Conservation (phyloP, 2,888 invertebrate species). For the Abrostola tripartita region DNA sequence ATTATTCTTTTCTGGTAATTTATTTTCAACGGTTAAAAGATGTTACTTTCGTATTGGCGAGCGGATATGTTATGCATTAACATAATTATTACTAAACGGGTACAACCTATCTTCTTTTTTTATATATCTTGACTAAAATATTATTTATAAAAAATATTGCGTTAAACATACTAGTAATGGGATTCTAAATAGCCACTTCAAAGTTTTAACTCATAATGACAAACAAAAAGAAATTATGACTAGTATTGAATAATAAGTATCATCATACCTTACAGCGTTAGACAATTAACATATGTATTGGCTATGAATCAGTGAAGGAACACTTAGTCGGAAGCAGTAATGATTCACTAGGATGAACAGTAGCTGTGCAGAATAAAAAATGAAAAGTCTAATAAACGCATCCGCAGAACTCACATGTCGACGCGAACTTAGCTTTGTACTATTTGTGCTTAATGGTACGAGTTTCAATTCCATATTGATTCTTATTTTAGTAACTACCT, state of each 20-base stretch:
- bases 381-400: constrained; percentile 28
- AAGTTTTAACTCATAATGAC: constrained; percentile 27
- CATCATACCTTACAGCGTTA: constrained; percentile 23
- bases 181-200: constrained; percentile 2
- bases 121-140: no score
- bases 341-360: constrained; percentile 62
- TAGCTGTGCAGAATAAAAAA: constrained; percentile 44
- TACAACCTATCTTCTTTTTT: no score
- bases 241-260: constrained; percentile 47
- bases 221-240: constrained; percentile 38
- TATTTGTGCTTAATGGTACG: no score
- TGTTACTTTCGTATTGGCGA: constrained; percentile 5
- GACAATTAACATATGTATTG: constrained; percentile 50
- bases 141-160: not conserved
- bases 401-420: constrained; percentile 28
- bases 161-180: not conserved
- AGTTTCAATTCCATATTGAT: no score
- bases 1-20: constrained; percentile 18
- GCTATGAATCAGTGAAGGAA: constrained; percentile 54
- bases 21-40: constrained; percentile 12
- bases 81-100: not conserved
- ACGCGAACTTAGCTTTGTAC: not conserved
- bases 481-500: no score
- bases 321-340: constrained; percentile 57
- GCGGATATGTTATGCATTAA: constrained; percentile 10